phyloP scores from a whole-genome alignment of 2,797 vertebrate genomes.

The Danio kyathit region DNA sequence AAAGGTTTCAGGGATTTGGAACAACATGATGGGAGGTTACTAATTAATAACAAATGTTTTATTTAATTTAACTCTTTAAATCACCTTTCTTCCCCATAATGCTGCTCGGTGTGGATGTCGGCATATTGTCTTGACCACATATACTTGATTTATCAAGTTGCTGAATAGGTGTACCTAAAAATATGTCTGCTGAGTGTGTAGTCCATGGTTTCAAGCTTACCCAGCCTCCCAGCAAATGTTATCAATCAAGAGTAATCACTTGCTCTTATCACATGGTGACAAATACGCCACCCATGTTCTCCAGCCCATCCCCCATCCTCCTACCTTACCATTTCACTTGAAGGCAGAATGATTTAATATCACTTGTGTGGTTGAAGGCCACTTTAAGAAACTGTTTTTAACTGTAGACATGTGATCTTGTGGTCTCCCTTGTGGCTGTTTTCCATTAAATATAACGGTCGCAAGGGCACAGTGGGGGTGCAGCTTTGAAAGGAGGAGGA shows the following conservation, averaged over 20 bases:
- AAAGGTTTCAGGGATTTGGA: too few species aligned
- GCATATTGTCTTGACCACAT: too few species aligned
- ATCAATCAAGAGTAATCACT: conserved; percentile 65
- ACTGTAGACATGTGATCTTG: conserved; percentile 55
- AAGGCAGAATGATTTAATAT: conserved; percentile 64
- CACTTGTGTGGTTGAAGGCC: conserved; percentile 58
- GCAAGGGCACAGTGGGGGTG: not conserved
- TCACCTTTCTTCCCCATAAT: too few species aligned
- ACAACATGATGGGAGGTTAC: too few species aligned
- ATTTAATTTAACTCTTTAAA: too few species aligned
- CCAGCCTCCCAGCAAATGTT: conserved; percentile 42
- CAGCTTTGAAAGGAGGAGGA: conserved; percentile 13
- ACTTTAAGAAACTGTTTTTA: conserved; percentile 48
- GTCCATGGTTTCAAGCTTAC: not conserved
- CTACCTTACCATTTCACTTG: conserved; percentile 53
- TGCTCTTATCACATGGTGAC: conserved; percentile 49
- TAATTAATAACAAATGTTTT: too few species aligned
- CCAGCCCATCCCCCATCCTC: conserved; percentile 54
- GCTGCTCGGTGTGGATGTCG: too few species aligned
- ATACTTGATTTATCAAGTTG: too few species aligned
- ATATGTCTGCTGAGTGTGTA: too few species aligned
- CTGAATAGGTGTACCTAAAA: too few species aligned
- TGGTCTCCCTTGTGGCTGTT: conserved; percentile 58
- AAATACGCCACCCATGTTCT: conserved; percentile 45
- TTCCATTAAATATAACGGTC: conserved; percentile 39